These are phyloP conservation scores for Lomographa bimaculata DNA, from an alignment of 2,888 invertebrate species.

Conservation along the genomic window DNA sequence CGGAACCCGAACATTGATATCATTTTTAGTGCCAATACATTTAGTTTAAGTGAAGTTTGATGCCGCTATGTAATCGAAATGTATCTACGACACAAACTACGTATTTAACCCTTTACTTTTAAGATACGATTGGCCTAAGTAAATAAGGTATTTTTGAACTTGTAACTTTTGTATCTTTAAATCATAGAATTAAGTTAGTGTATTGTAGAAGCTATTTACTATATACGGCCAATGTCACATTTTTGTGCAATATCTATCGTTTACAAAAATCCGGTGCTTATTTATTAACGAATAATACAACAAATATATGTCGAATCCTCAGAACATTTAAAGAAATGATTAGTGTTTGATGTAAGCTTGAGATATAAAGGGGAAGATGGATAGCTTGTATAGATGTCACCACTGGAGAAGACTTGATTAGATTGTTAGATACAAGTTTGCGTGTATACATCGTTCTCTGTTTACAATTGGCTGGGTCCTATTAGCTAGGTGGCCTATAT, in stretches of 20 bases:
- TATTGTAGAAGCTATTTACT: slow-evolving; percentile 34
- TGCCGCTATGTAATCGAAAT: slow-evolving; percentile 51
- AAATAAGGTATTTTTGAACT: slow-evolving; percentile 62
- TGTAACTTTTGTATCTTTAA: slow-evolving; percentile 51
- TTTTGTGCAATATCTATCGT: slow-evolving; percentile 65
- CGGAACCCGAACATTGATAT: slow-evolving; percentile 55
- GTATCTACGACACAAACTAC: slow-evolving; percentile 47
- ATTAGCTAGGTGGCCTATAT: too few species aligned
- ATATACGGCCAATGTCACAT: slow-evolving; percentile 34
- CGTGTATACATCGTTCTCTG: too few species aligned
- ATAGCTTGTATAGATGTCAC: too few species aligned
- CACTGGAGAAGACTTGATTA: too few species aligned
- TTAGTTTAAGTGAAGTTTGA: slow-evolving; percentile 62
- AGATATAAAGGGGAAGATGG: too few species aligned
- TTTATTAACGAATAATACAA: slow-evolving; percentile 44
- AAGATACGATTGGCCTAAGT: slow-evolving; percentile 75
- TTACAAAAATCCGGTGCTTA: slow-evolving; percentile 65
- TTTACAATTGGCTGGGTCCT: too few species aligned
- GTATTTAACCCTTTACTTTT: slow-evolving; percentile 54
- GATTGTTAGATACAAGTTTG: too few species aligned
- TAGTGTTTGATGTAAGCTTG: slow-evolving; percentile 51
- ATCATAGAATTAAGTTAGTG: slow-evolving; percentile 39
- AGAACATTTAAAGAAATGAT: slow-evolving; percentile 67
- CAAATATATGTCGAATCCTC: slow-evolving; percentile 55
- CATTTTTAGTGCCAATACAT: slow-evolving; percentile 79